Evolutionary conservation across 1,140 invertebrate genomes (phyloP).

Genomic region (Drosophila biarmipes): DNA sequence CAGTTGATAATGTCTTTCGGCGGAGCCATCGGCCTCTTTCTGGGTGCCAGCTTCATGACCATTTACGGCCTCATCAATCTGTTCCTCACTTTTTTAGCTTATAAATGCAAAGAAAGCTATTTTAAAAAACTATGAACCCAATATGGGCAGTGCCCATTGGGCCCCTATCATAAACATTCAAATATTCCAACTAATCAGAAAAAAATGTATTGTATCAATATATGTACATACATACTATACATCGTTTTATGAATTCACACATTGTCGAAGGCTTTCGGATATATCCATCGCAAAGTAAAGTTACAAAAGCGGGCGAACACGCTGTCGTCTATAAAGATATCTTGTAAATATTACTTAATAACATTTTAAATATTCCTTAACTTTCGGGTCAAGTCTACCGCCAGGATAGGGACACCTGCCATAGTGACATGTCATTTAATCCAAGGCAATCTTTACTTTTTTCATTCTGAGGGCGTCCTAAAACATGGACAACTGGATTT

Average conservation of each 20-base stretch:
- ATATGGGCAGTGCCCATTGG: too few relatives aligned
- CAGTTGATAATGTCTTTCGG: constrained; percentile 79
- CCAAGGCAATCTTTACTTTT: background rate
- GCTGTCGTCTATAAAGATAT: background rate
- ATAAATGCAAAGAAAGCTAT: constrained; percentile 42
- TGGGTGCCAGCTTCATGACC: constrained; percentile 81
- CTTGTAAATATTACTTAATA: background rate
- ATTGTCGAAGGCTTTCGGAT: too few relatives aligned
- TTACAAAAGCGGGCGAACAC: background rate
- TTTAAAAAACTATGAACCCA: background rate
- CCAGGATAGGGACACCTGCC: background rate
- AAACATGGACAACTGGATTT: background rate
- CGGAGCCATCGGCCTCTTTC: constrained; percentile 76
- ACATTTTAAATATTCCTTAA: background rate
- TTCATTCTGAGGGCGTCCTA: background rate
- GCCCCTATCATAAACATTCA: background rate
- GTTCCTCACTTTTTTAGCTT: constrained; percentile 39
- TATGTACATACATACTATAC: too few relatives aligned
- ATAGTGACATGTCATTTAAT: too few relatives aligned
- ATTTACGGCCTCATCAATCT: constrained; percentile 63
- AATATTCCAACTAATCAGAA: too few relatives aligned
- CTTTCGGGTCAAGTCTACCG: background rate
- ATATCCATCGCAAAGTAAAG: too few relatives aligned
- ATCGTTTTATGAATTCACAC: too few relatives aligned
- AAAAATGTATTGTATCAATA: too few relatives aligned